phyloP scores from a whole-genome alignment of 2,113 vertebrate genomes.

The Anguilla rostrata region DNA sequence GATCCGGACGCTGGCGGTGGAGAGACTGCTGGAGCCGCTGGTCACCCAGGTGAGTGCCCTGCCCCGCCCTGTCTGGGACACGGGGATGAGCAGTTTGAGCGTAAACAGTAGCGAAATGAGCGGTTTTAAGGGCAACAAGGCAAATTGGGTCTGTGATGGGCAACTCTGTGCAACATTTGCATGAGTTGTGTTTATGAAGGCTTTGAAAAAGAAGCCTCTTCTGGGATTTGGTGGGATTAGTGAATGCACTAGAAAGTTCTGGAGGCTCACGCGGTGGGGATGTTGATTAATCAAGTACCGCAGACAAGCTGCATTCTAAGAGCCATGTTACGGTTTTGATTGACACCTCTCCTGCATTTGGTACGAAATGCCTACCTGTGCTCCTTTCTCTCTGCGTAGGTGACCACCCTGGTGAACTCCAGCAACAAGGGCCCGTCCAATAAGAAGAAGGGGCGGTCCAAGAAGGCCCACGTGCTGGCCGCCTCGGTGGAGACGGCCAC shows the following conservation, averaged over 20 bases:
- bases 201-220: not conserved
- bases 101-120: too few species aligned
- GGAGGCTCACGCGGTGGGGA: not conserved
- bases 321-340: not conserved
- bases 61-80: not conserved
- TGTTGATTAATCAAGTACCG: not conserved
- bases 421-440: conserved; percentile 98
- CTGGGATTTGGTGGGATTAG: not conserved
- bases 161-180: too few species aligned
- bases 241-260: not conserved
- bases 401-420: conserved; percentile 95
- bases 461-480: conserved; percentile 97
- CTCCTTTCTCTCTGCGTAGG: conserved; percentile 64
- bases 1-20: conserved; percentile 95
- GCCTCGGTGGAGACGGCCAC: conserved; percentile 96
- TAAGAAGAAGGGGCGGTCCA: conserved; percentile 97
- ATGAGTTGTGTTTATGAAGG: too few species aligned
- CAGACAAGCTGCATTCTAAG: not conserved
- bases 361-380: not conserved
- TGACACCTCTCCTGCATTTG: conserved; percentile 6
- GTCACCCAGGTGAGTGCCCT: conserved; percentile 88
- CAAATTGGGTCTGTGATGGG: too few species aligned
- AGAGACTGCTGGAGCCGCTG: conserved; percentile 91
- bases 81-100: too few species aligned
- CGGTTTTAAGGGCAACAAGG: too few species aligned